phyloP scores from a whole-genome alignment of 2,797 vertebrate species.

The Lateolabrax maculatus region DNA sequence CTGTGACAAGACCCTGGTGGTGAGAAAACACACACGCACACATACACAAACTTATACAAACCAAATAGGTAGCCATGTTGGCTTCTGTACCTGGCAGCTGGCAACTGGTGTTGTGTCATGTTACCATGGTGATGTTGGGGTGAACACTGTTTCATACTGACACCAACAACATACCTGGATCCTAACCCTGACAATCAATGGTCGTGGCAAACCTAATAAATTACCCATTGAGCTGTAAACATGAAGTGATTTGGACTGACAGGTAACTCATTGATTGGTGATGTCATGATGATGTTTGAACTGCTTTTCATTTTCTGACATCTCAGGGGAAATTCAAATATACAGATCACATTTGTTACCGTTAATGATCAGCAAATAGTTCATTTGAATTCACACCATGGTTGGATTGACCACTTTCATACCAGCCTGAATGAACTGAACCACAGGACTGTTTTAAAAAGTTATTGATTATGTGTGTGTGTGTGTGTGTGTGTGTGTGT shows the following conservation, averaged over 20 bases:
- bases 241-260: neutral
- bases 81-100: neutral
- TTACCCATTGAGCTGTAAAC: neutral
- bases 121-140: slow-evolving; percentile 6
- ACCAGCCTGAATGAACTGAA: neutral
- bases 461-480: slow-evolving; percentile 9
- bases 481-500: slow-evolving; percentile 25
- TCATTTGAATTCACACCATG: neutral
- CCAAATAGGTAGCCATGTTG: neutral
- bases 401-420: neutral
- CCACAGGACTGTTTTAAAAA: no score
- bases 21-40: slow-evolving; percentile 76
- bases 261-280: neutral
- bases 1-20: slow-evolving; percentile 87
- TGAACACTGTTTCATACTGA: neutral
- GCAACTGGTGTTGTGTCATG: neutral
- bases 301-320: neutral
- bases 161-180: neutral
- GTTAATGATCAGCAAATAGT: neutral
- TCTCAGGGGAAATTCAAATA: neutral
- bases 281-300: neutral
- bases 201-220: neutral
- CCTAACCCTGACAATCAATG: neutral
- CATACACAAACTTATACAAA: neutral
- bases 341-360: neutral